Base-by-base conservation (phyloP, 2,113 vertebrate genomes). In the Lamprotornis superbus region DNA sequence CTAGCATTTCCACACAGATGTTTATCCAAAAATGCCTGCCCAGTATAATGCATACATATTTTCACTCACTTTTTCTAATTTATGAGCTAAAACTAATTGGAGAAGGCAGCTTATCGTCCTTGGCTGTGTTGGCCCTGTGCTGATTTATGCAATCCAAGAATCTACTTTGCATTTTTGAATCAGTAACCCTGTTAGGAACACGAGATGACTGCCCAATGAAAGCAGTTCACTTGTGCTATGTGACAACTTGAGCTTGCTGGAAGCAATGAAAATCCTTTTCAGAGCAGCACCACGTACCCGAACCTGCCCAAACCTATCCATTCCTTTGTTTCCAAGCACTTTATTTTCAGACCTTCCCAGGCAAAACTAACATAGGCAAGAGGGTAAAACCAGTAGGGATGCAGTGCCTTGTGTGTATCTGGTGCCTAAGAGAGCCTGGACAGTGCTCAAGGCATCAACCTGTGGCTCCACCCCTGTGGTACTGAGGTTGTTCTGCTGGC, bases 241-340 rank as follows among this genome's bases (percentile, higher is more conserved):
- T 75, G 81, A 55, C 17, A 39, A 39, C 24, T 49, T 60, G 13
- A 11, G 11, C 33, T 77, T 0, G 0, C 53, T 64, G 65, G 44
- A 87, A 84, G 46, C 21, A 52, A 42, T 23, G 9, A 75, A 75
- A 93, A 50, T 42, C 12, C 37, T 70, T 25, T 63, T 28, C 21
- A 64, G 35, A 35, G 40, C 30, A 49, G 22, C 22, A 13, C 0
- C 0, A 16, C 60, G 2, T 28, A 53, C 17, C 53, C 2, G 1
- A 52, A 56, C 70, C 4, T 96, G 35, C n/a, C 52, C n/a, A 59
- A 59, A 35, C 4, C 35, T 31, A 31, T 35, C 8, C 28, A 7
- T 28, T 82, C 25, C 7, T n/a, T 52, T 4, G 11, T 77, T 74
- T 78, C 63, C 53, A 46, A 74, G 64, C 13, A 37, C 33, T 24